phyloP scores from a whole-genome alignment of 2,113 vertebrate genomes.

The Illadopsis cleaveri region DNA sequence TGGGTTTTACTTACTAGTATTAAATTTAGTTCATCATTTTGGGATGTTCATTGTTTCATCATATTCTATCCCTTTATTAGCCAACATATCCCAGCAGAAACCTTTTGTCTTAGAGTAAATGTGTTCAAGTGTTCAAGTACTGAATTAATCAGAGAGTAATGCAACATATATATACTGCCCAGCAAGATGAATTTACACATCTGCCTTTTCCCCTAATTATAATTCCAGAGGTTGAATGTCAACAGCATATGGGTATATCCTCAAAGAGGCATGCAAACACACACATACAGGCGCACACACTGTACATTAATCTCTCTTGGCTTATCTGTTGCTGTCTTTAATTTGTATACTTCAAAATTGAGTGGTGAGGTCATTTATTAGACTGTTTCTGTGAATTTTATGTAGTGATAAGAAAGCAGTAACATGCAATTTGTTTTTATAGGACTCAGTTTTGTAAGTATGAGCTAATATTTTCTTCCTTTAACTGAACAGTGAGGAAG shows the following conservation, averaged over 20 bases:
- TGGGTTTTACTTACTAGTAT: background rate
- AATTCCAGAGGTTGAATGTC: constrained; percentile 64
- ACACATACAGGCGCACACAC: background rate
- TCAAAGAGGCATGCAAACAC: background rate
- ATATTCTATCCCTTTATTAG: background rate
- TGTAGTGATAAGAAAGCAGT: constrained; percentile 52
- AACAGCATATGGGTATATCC: constrained; percentile 42
- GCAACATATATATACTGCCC: constrained; percentile 19
- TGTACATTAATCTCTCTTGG: constrained; percentile 54
- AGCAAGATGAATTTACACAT: constrained; percentile 64
- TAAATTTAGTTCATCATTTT: background rate
- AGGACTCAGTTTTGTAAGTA: constrained; percentile 44
- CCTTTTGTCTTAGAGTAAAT: constrained; percentile 45
- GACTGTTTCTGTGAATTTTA: constrained; percentile 56
- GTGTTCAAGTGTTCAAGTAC: background rate
- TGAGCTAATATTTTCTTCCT: constrained; percentile 27
- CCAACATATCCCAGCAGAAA: constrained; percentile 19
- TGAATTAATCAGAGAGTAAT: constrained; percentile 41
- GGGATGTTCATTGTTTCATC: background rate
- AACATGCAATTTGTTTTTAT: constrained; percentile 61
- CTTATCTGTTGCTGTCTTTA: constrained; percentile 53
- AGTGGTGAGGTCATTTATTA: constrained; percentile 65
- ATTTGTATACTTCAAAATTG: constrained; percentile 63
- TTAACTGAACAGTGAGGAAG: constrained; percentile 10
- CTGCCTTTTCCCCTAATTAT: constrained; percentile 60